Base-by-base conservation (phyloP, 1,140 invertebrate species). In the Heliconius melpomene region DNA sequence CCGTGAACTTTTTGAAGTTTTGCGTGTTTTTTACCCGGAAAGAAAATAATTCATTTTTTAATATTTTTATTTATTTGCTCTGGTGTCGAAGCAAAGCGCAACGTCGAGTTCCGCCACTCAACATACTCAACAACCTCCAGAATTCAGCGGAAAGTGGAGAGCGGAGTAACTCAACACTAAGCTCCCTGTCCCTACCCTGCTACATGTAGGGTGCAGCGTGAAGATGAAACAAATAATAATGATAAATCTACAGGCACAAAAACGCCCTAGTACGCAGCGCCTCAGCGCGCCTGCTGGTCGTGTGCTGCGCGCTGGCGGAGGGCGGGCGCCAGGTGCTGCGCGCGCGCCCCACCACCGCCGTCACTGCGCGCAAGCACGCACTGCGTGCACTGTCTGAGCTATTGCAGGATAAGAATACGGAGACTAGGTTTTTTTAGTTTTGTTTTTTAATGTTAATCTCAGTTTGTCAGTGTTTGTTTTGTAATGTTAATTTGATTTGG, bases 231-330 rank as follows among this genome's bases (percentile, higher is more conserved):
- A 46, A 46, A 46, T 6, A 16, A 46, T 32, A 16, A 16, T 5
- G 32, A 7, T 52, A 20, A 52, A 52, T 20, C 0, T 20, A 5
- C 72, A 93, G 91, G 1, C 91, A 94, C 84, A 94, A 93, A 78
- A 92, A 88, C 60, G 79, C 86, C 1, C 82, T 93, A 23, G 92
- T 94, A 0, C 88, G 92, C 0, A 89, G 88, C 50, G 91, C 92
- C 18, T 81, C 90, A 3, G 87, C 90, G 1, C 88, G 92, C 0
- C 86, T 94, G 32, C 82, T 94, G 52, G 90, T 93, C 52, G 91
- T 93, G 66, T 88, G 87, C 78, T 90, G 87, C 79, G 92, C 92
- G 18, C 82, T 94, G 60, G 90, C 87, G 0, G 87, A 87, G 16
- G 91, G 91, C 36, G 91, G 91, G 16, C 81, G 91, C 1, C 88